Percentiles rank a stretch among this genome's conserved stretches.
Conservation (phyloP, 2,113 vertebrate species). For the Podarcis raffonei region DNA sequence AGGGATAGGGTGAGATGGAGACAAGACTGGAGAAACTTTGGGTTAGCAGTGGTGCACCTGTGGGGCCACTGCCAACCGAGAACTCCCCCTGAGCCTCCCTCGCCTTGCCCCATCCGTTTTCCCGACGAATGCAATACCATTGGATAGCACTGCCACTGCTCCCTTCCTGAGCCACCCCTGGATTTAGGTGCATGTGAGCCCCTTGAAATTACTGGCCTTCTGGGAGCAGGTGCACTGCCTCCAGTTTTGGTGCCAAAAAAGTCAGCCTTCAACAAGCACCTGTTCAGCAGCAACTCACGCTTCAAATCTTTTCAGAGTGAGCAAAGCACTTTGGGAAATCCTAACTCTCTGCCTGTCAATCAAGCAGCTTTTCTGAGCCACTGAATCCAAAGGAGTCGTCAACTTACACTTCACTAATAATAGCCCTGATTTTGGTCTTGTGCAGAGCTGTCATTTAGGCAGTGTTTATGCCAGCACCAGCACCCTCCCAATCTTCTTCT, state of each 20-base stretch:
- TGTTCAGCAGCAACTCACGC: not conserved
- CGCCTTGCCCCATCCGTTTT: too few species aligned
- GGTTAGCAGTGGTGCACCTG: too few species aligned
- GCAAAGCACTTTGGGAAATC: slow-evolving; percentile 1
- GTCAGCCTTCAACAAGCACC: slow-evolving; percentile 14
- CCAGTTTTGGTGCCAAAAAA: not conserved
- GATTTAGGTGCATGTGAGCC: not conserved
- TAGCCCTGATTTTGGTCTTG: not conserved
- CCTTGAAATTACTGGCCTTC: not conserved
- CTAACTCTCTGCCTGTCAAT: not conserved
- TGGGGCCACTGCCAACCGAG: too few species aligned
- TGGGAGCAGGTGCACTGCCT: not conserved
- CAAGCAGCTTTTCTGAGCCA: not conserved
- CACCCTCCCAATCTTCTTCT: slow-evolving; percentile 6
- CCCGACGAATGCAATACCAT: too few species aligned
- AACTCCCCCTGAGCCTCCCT: too few species aligned
- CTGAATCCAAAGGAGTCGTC: not conserved
- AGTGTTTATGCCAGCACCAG: slow-evolving; percentile 6
- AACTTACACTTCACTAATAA: fast-evolving
- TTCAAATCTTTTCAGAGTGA: slow-evolving; percentile 1
- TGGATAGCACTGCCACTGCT: too few species aligned
- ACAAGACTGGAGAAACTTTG: too few species aligned
- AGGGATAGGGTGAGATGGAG: too few species aligned
- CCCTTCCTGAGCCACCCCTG: too few species aligned
- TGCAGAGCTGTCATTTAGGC: not conserved